phyloP scores from a whole-genome alignment of 2,888 invertebrate species.

The Trissolcus japonicus region DNA sequence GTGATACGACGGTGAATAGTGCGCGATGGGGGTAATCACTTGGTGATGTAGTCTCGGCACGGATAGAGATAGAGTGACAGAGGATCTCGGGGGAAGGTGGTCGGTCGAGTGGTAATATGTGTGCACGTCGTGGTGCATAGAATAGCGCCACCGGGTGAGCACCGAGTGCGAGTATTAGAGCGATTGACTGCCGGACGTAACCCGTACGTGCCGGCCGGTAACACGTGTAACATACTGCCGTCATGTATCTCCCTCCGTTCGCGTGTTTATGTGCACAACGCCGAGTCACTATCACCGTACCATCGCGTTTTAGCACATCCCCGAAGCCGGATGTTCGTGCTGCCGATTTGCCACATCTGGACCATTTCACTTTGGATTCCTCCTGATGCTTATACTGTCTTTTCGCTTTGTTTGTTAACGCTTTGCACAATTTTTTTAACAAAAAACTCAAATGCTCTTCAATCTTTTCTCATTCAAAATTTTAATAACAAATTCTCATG shows the following conservation, averaged over 20 bases:
- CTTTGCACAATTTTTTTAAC: slow-evolving; percentile 11
- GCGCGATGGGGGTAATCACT: slow-evolving; percentile 71
- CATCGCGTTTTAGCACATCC: slow-evolving; percentile 63
- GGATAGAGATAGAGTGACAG: slow-evolving; percentile 60
- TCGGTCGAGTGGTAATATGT: slow-evolving; percentile 28
- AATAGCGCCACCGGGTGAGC: slow-evolving; percentile 55
- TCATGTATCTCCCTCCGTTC: slow-evolving; percentile 73
- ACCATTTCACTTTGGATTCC: slow-evolving; percentile 53
- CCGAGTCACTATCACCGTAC: slow-evolving; percentile 61
- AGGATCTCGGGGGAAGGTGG: slow-evolving; percentile 34
- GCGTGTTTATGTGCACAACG: slow-evolving; percentile 70
- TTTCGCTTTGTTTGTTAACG: slow-evolving; percentile 29
- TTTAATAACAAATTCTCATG: no score
- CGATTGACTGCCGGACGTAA: slow-evolving; percentile 76
- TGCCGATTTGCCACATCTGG: slow-evolving; percentile 63
- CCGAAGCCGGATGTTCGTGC: slow-evolving; percentile 56
- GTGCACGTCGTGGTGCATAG: slow-evolving; percentile 44
- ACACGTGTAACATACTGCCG: slow-evolving; percentile 76
- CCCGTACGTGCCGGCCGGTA: slow-evolving; percentile 75
- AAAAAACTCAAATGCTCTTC: background rate
- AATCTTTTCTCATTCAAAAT: no score
- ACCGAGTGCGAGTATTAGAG: slow-evolving; percentile 74
- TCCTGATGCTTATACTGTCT: slow-evolving; percentile 25
- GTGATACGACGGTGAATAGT: slow-evolving; percentile 46
- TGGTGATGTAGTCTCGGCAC: slow-evolving; percentile 72